Base-by-base conservation (phyloP, 2,113 vertebrate genomes). In the Cyanistes caeruleus region DNA sequence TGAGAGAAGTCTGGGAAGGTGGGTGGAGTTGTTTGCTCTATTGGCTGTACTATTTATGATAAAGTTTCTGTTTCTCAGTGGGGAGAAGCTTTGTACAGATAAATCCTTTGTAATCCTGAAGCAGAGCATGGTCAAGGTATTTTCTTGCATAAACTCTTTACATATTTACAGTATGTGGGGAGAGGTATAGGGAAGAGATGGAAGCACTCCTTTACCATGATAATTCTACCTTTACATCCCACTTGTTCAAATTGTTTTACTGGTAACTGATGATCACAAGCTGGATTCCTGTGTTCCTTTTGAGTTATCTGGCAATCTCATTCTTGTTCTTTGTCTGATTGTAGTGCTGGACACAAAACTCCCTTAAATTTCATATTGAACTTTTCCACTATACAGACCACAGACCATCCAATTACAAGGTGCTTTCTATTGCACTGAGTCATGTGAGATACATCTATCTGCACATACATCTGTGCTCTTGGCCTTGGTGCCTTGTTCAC, bases 261-360 rank as follows among this genome's bases (percentile, higher is more conserved):
- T 75, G 7, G 70, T 75, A 53, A 30, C 16, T 68, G 17, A 33
- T 60, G 33, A 52, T 60, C 17, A 69, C 23, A 69, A 85, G 11
- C 60, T 88, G 21, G 23, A 65, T 88, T 87, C 10, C 17, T 77
- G 28, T 67, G 33, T 73, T 73, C n/a, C 11, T 88, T 44, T 15
- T 85, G 39, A 41, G 22, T 85, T 58, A 49, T 9, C 43, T 49
- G 31, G 6, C 15, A 31, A 0, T 75, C 22, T 82, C 0, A 0
- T 48, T 72, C 33, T 49, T 52, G 3, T 87, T 78, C 11, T 37
- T 85, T 51, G 14, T 77, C 55, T 30, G 18, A 9, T 49, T 3
- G 1, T 48, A 9, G 24, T 65, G 30, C 31, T 60, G 28, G 31
- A 17, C 1, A 1, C 10, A 69, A 44, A 56, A 37, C 12, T 75